Evolutionary conservation across 2,888 invertebrate species (phyloP), one percentile per base, ranked within the genome.

Genomic region (Epinotia nisella): DNA sequence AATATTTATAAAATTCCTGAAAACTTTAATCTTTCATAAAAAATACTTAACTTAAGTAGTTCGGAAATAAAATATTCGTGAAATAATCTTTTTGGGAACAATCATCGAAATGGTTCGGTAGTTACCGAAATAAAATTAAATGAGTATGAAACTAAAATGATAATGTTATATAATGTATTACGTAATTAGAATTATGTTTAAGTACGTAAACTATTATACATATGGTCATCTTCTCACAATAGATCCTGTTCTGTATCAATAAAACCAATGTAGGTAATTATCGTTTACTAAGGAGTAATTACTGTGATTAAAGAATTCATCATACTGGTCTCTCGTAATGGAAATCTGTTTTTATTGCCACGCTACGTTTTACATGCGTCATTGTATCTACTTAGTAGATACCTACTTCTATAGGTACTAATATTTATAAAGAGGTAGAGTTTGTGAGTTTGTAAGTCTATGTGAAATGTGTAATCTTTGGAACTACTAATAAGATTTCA

Each of bases 261-360:
- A 65, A 65, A 66, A 3, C 29, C 19, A 29, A 51, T 41, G 60
- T 69, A 51, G 24, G 60, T 69, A 55, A 61, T 41, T 51, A 61
- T 70, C 61, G 21, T 41, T n/a, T 17, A 70, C 69, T 61, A 70
- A 61, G 61, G 9, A 41, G 21, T 55, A 70, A 70, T 70, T 70
- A 53, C 53, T 29, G 10, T 35, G 53, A 61, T 61, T 53, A 35
- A 13, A 60, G 65, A n/a, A 49, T 65, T 19, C 39, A 66, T 41
- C 39, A 15, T 55, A 65, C 51, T 19, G 51, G 1, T 39, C 3
- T 41, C 21, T 9, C 41, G 39, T n/a, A 56, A 66, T 56, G 39
- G 41, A 66, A 66, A 66, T 56, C 21, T 56, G 66, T 66, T 66
- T n/a, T 35, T 65, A 55, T 39, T 24, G 56, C 55, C 41, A 66